Base-by-base conservation (phyloP, 2,113 vertebrate species). In the Motacilla alba region DNA sequence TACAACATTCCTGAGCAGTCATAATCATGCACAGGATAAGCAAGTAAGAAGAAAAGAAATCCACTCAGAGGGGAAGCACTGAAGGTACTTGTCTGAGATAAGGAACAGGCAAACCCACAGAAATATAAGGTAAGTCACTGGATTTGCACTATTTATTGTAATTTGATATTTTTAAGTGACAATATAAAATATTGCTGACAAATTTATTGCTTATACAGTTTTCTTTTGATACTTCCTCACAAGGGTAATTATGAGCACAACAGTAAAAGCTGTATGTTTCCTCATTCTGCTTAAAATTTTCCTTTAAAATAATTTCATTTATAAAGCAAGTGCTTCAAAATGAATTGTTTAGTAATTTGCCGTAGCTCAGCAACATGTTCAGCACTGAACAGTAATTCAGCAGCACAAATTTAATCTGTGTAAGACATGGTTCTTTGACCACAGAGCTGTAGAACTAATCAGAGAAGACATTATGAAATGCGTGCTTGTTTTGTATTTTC, bases 121-220 rank as follows among this genome's bases (percentile, higher is more conserved):
- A 91, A 96, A 50, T 77, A 8, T 91, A 95, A 97, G 28, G 15
- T 68, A 76, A 73, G 84, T 96, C 55, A 80, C 12, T 55, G 28
- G 35, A 87, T 90, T 89, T 79, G 11, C 12, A 78, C 33, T 82
- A 39, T 81, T 89, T 93, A 27, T 83, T 73, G 26, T 30, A 30
- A 83, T 78, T 46, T 87, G n/a, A 46, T 41, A 24, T 52, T 74
- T 90, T 93, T 1, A 64, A 92, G 19, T 66, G 37, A 67, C 21
- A 52, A 66, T 16, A 11, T 47, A 83, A 47, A 60, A 78, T 47
- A 56, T 11, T 50, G 7, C 4, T 59, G 23, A 15, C 8, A 11
- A 44, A 59, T 64, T 50, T 87, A 64, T 59, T 55, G 23, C 4
- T 37, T 66, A 15, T 39, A 12, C 0, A 23, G 3, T 6, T 15